Evolutionary conservation across 1,140 invertebrate species (phyloP), one percentile per base, ranked within the genome.

Genomic region (Steinernema khuongi): DNA sequence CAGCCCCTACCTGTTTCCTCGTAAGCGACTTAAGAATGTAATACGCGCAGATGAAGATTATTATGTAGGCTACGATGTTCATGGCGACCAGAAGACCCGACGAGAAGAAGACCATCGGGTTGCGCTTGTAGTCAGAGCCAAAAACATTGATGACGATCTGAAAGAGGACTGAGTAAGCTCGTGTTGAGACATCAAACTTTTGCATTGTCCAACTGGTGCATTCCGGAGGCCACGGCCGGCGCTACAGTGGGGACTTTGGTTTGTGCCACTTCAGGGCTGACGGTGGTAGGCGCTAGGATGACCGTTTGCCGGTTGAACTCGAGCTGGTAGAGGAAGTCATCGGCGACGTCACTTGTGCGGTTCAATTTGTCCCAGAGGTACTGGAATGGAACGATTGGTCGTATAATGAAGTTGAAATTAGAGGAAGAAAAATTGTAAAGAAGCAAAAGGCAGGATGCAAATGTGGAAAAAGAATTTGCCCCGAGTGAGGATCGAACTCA

Each of bases 401-500:
- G 36, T 11, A n/a, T 7, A 11, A 11, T 41, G 36, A 41, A 41
- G 36, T 41, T 7, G 36, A 41, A 7, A 41, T 41, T 41, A n/a
- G n/a, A n/a, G 7, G 7, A 41, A 41, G 7, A n/a, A 41, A 41
- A n/a, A 11, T n/a, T 41, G 36, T n/a, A 41, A 41, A 41, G n/a
- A 41, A n/a, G n/a, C n/a, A n/a, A n/a, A n/a, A n/a, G n/a, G n/a
- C n/a, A n/a, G n/a, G n/a, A n/a, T n/a, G n/a, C n/a, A n/a, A n/a
- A n/a, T n/a, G n/a, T n/a, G n/a, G n/a, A n/a, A n/a, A n/a, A n/a
- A n/a, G n/a, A 41, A 41, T 41, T 41, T 41, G 36, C 36, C 36
- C 36, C 36, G 36, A 41, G 91, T 92, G 91, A 92, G 92, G 91
- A 91, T 93, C 91, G 91, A 93, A 93, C 91, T 92, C 91, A 92